Conservation (phyloP, 1,140 invertebrate genomes). For the Habropoda laboriosa region DNA sequence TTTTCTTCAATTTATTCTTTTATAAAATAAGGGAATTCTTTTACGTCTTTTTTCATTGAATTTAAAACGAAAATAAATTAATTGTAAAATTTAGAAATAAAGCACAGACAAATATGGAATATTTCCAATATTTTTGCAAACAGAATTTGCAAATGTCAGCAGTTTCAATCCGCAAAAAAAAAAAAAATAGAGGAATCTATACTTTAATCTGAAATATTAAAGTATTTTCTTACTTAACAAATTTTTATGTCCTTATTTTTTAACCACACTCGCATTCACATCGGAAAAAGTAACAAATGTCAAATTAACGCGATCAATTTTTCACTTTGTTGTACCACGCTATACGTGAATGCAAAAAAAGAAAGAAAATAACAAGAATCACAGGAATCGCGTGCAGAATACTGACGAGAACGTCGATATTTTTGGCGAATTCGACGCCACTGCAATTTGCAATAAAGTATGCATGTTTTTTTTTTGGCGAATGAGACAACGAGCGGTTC, state of each 20-base stretch:
- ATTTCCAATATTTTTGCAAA: too few species aligned
- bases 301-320: not conserved
- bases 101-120: too few species aligned
- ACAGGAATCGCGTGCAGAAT: not conserved
- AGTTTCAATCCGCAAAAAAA: too few species aligned
- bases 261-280: too few species aligned
- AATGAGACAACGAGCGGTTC: constrained; percentile 31
- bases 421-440: constrained; percentile 46
- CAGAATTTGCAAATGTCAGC: too few species aligned
- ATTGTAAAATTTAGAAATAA: too few species aligned
- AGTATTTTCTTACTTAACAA: not conserved
- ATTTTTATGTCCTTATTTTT: too few species aligned
- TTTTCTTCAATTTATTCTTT: not conserved
- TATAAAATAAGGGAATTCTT: not conserved
- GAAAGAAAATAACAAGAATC: not conserved
- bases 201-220: too few species aligned
- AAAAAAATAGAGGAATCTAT: too few species aligned
- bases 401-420: constrained; percentile 18
- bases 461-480: constrained; percentile 9
- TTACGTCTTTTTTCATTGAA: too few species aligned
- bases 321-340: not conserved
- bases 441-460: constrained; percentile 39
- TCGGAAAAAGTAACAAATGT: too few species aligned
- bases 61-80: too few species aligned
- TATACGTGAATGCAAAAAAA: not conserved